phyloP scores from a whole-genome alignment of 2,113 vertebrate species.

The Odontesthes bonariensis region DNA sequence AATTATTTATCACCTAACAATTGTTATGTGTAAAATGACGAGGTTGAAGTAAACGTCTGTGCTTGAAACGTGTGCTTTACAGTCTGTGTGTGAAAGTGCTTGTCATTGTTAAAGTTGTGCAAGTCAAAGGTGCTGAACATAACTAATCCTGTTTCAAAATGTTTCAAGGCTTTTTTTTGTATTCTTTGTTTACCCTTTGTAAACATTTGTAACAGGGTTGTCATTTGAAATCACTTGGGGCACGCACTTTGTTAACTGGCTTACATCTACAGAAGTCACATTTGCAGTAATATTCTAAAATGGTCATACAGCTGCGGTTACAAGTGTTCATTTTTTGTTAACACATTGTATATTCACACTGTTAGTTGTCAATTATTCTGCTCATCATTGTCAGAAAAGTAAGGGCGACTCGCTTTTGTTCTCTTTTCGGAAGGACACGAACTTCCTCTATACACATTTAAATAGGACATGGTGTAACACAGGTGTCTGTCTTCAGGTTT shows the following conservation, averaged over 20 bases:
- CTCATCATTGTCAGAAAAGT: not conserved
- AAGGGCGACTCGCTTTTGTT: not conserved
- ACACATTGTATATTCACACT: not conserved
- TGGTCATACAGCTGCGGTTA: too few species aligned
- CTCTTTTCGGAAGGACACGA: not conserved
- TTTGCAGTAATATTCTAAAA: too few species aligned
- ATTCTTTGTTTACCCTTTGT: too few species aligned
- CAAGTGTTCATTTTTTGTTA: too few species aligned
- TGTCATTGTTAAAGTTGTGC: not conserved
- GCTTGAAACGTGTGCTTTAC: not conserved
- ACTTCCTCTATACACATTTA: not conserved
- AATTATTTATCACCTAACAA: not conserved
- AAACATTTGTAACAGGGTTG: too few species aligned
- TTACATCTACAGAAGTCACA: too few species aligned
- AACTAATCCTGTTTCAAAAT: too few species aligned
- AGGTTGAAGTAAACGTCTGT: not conserved
- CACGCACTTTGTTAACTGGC: too few species aligned
- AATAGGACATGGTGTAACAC: not conserved
- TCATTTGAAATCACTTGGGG: too few species aligned
- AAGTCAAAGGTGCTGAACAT: too few species aligned
- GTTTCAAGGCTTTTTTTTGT: too few species aligned
- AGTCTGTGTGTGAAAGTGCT: not conserved
- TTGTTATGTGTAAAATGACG: conserved; percentile 1
- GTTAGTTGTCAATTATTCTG: not conserved
- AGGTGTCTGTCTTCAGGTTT: too few species aligned